These are phyloP conservation scores for Ischnura elegans DNA, from an alignment of 2,888 invertebrate genomes.

Conservation along the genomic window DNA sequence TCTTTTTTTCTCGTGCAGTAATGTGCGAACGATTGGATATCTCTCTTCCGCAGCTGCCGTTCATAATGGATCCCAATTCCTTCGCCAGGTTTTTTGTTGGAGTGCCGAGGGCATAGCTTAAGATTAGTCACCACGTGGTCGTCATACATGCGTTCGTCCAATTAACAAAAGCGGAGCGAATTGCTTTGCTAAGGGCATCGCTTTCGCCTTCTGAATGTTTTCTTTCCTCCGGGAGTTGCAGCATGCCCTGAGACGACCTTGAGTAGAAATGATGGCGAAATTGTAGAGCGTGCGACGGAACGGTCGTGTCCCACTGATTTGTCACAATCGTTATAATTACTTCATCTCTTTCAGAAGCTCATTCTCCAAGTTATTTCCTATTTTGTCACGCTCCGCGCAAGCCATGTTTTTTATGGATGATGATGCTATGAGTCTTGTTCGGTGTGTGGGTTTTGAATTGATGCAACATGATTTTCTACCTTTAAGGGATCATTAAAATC, in stretches of 20 bases:
- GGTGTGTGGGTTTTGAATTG: no score
- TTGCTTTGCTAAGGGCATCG: background rate
- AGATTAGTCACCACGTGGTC: background rate
- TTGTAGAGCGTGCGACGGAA: background rate
- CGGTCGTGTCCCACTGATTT: background rate
- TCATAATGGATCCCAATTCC: background rate
- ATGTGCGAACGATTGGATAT: background rate
- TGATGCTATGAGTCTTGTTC: no score
- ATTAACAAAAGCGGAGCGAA: background rate
- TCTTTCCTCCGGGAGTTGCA: background rate
- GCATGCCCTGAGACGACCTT: background rate
- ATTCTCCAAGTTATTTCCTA: background rate
- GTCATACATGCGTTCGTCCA: background rate
- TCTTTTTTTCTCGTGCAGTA: background rate
- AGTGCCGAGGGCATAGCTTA: background rate
- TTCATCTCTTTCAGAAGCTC: background rate
- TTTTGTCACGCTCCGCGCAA: no score
- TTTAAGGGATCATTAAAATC: no score
- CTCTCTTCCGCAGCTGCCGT: background rate
- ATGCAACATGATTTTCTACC: no score
- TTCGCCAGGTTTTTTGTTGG: background rate
- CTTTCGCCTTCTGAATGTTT: background rate
- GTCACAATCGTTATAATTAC: background rate
- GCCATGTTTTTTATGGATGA: no score
- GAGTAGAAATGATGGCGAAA: background rate